Evolutionary conservation across 2,888 invertebrate genomes (phyloP), one percentile per base, ranked within the genome.

Genomic region (Sepiola atlantica): DNA sequence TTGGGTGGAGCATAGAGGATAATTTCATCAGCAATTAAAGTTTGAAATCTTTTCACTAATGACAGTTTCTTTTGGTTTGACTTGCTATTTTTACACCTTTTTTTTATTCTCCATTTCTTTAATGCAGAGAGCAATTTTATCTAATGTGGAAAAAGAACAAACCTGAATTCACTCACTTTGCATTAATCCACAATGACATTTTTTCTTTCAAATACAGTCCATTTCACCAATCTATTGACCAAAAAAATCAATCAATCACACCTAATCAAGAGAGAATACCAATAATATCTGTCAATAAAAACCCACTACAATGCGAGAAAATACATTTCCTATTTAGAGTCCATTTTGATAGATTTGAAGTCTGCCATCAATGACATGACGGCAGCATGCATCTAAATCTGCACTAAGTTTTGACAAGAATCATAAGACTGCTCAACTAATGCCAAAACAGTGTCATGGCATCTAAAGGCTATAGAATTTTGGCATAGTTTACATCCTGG

Each of bases 111-210:
- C n/a, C 1, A 77, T 77, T 32, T 32, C 77, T 77, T 77, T 77
- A 32, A 16, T n/a, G 32, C 77, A 16, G n/a, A 77, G n/a, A 77
- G 77, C 77, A 77, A 77, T 77, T 77, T 32, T 32, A n/a, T 16
- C 77, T 77, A 77, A 77, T 77, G 32, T n/a, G 14, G 2, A 77
- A 77, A 32, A 77, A 77, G n/a, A 77, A 77, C n/a, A 77, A 77
- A 77, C 16, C 77, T 16, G n/a, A n/a, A 77, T 18, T 77, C 32
- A 10, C 24, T 61, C 61, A 61, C 61, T 24, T 21, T 24, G 77
- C n/a, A 77, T 77, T 77, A 77, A 77, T 77, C 77, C 77, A 77
- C n/a, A n/a, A 77, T 77, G 77, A 77, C 77, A 77, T 77, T 77
- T 32, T 77, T 77, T 45, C 45, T 77, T 77, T 77, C n/a, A 77